A percentile compares a stretch with the other conserved stretches of the same genome.
phyloP scores from a whole-genome alignment of 2,797 vertebrate species.

The Tarsius wallacei region DNA sequence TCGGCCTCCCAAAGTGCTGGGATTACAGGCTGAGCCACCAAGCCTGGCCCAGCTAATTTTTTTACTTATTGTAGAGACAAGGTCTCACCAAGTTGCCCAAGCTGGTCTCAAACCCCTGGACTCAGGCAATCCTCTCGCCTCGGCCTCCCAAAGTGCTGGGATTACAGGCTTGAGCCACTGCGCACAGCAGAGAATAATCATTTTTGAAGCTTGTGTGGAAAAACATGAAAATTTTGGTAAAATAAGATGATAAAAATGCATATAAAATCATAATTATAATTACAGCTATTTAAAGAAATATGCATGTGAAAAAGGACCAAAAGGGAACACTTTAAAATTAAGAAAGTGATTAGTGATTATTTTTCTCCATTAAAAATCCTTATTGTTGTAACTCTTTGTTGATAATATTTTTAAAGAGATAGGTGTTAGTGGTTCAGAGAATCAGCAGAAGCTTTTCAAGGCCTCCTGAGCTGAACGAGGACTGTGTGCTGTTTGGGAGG shows the following conservation, averaged over 20 bases:
- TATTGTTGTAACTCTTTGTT: background rate
- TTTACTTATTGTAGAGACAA: too few species aligned
- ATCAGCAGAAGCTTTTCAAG: background rate
- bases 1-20: too few species aligned
- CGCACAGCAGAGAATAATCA: background rate
- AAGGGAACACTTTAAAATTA: background rate
- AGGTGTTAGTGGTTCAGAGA: background rate
- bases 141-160: too few species aligned
- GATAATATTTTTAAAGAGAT: background rate
- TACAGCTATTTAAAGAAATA: slow-evolving; percentile 59
- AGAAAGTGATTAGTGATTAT: background rate
- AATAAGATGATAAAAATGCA: background rate
- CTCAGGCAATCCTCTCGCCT: too few species aligned
- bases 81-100: too few species aligned
- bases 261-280: slow-evolving; percentile 9
- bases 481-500: background rate
- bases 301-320: background rate
- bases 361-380: slow-evolving; percentile 21
- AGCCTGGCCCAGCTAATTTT: too few species aligned
- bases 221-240: slow-evolving; percentile 33
- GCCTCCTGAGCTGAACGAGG: background rate
- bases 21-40: too few species aligned
- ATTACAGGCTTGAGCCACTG: too few species aligned
- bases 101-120: too few species aligned
- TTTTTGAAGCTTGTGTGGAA: background rate